phyloP scores from a whole-genome alignment of 2,888 invertebrate genomes.

The Trachelus troglodyta region DNA sequence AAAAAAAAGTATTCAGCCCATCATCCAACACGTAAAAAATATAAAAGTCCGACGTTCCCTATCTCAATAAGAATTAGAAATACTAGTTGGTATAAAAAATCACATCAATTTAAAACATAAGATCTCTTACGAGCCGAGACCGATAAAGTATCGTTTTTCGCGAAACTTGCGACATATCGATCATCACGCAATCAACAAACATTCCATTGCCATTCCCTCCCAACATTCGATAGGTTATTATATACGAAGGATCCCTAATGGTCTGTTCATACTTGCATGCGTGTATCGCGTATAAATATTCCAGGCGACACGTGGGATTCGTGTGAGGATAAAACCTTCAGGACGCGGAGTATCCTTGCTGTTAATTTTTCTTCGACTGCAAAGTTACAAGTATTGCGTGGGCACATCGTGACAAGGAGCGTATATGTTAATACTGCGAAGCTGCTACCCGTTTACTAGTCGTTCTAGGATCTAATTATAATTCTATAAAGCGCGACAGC shows the following conservation, averaged over 20 bases:
- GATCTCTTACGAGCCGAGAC: not conserved
- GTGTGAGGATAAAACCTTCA: not conserved
- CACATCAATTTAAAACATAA: not conserved
- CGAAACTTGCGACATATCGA: not conserved
- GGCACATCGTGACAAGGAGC: constrained; percentile 1
- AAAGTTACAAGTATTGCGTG: not conserved
- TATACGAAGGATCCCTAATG: not conserved
- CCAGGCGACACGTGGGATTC: not conserved
- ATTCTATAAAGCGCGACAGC: constrained; percentile 12
- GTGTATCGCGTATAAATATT: not conserved
- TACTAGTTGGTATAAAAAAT: not conserved
- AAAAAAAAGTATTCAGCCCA: not conserved
- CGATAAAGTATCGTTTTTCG: not conserved
- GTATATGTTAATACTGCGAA: constrained; percentile 8
- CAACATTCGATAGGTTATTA: not conserved
- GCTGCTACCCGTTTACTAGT: not conserved
- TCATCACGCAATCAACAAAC: not conserved
- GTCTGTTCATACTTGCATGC: not conserved
- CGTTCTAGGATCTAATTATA: constrained; percentile 21
- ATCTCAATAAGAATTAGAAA: not conserved
- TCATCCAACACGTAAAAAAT: not conserved
- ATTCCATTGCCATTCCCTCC: not conserved
- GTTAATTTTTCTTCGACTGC: not conserved
- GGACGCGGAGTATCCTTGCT: not conserved
- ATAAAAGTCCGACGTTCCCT: not conserved